Base-by-base conservation (phyloP, 2,113 vertebrate genomes). In the Alexandromys fortis region DNA sequence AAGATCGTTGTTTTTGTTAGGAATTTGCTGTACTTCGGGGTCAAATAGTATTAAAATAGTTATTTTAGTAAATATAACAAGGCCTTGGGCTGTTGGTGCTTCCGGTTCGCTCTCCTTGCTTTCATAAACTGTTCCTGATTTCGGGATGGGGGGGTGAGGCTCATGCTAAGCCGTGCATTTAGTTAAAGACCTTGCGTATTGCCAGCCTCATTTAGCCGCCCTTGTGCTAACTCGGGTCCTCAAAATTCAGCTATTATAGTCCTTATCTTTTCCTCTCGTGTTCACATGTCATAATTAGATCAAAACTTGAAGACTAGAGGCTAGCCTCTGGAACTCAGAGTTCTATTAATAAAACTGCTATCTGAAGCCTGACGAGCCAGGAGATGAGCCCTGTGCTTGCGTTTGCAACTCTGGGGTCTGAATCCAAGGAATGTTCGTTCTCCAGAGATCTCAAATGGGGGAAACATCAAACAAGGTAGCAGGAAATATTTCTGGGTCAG, bases 1-100 rank as follows among this genome's bases (percentile, higher is more conserved):
- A 89, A 79, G 28, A 91, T 91, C 89, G 30, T 58, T 78, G 35
- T 55, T 88, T 94, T 85, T 93, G 17, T 91, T 92, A 78, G 72
- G 28, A 90, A 94, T 90, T 93, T 92, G 68, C 2, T 79, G 7
- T 90, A 75, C 49, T 95, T 97, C 52, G 38, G 77, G 33, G 79
- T 89, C 24, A 90, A 95, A 75, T 49, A 70, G 4, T 85, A 72
- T 85, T 17, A 76, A 89, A 96, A 52, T 85, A 45, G 33, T 90
- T 70, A 6, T 42, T 86, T 86, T 83, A 94, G 63, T 5, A 87
- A 81, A 63, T 91, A 86, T 93, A 22, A 73, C 33, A 91, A 87
- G 61, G 28, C 70, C 52, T 96, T 95, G 91, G 55, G 4, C 78
- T 65, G 2, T 55, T 92, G 70, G 10, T 24, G 67, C 81, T 88